Evolutionary conservation across 2,888 invertebrate genomes (phyloP).

Genomic region (Macrostomum cliftonense): DNA sequence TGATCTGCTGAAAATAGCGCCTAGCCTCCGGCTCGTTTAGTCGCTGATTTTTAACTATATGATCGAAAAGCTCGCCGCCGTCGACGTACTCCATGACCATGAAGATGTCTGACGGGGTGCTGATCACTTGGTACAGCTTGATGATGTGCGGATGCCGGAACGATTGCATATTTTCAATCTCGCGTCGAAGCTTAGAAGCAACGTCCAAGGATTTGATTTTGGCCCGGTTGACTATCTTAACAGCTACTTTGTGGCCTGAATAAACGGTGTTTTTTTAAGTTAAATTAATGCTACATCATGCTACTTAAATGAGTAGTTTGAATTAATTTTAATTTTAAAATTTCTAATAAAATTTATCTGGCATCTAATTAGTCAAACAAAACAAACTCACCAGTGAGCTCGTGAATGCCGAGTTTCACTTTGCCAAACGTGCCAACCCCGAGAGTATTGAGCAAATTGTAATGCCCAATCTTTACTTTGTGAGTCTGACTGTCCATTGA

Average conservation of each 20-base stretch:
- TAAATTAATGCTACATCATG: no score
- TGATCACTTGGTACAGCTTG: constrained; percentile 84
- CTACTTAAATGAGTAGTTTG: no score
- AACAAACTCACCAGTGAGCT: constrained; percentile 68
- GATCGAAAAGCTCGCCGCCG: constrained; percentile 95
- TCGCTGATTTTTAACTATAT: constrained; percentile 94
- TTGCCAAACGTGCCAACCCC: constrained; percentile 98
- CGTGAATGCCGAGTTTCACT: constrained; percentile 95
- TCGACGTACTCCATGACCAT: constrained; percentile 99
- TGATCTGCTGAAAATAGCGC: constrained; percentile 96
- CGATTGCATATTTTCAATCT: constrained; percentile 96
- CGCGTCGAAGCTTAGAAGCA: constrained; percentile 89
- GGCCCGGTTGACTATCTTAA: constrained; percentile 89
- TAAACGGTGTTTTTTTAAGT: no score
- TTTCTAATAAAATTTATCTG: no score
- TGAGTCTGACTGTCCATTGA: no score
- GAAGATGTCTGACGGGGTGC: constrained; percentile 96
- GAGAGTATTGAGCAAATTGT: constrained; percentile 72
- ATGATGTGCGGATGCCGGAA: constrained; percentile 99
- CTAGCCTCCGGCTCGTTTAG: constrained; percentile 47
- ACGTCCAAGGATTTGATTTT: constrained; percentile 98
- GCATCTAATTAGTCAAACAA: no score
- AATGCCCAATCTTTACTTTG: constrained; percentile 59
- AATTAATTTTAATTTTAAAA: no score
- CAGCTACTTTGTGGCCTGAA: constrained; percentile 69